Percentiles rank a stretch among this genome's conserved stretches.
Evolutionary conservation across 2,797 vertebrate species (phyloP).

Genomic region (Meriones psammophilus): DNA sequence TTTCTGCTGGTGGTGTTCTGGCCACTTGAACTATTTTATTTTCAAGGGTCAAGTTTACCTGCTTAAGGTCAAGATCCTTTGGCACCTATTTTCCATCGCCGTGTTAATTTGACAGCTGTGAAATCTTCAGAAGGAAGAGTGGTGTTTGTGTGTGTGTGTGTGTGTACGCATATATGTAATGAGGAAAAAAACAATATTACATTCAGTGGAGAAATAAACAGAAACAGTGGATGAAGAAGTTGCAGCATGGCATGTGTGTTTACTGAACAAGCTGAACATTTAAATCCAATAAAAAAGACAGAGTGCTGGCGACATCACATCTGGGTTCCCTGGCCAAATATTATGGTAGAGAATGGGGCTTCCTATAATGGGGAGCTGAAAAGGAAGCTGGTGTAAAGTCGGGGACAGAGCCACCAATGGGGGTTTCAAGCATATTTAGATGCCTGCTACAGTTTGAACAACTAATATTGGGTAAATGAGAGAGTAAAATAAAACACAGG

Average conservation of each 20-base stretch:
- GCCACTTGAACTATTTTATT: not conserved
- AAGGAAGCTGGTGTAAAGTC: constrained; percentile 49
- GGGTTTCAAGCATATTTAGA: constrained; percentile 52
- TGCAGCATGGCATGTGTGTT: not conserved
- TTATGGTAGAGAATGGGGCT: not conserved
- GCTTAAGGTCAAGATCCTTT: not conserved
- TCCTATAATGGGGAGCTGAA: not conserved
- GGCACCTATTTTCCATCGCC: not conserved
- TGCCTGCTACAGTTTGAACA: not conserved
- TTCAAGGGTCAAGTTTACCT: not conserved
- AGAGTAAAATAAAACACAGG: constrained; percentile 80
- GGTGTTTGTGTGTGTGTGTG: not conserved
- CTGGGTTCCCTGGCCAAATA: not conserved
- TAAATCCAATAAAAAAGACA: not conserved
- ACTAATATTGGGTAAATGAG: constrained; percentile 70
- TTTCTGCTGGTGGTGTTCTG: not conserved
- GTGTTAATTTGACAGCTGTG: not conserved
- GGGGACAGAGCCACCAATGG: constrained; percentile 6
- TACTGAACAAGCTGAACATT: not conserved
- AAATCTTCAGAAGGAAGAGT: not conserved
- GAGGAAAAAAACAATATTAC: not conserved
- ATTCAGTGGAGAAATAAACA: not conserved
- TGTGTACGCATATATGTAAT: not conserved
- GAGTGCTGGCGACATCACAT: not conserved
- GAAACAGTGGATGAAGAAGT: not conserved